Conservation (phyloP, 2,888 invertebrate genomes). For the Limnephilus marmoratus region DNA sequence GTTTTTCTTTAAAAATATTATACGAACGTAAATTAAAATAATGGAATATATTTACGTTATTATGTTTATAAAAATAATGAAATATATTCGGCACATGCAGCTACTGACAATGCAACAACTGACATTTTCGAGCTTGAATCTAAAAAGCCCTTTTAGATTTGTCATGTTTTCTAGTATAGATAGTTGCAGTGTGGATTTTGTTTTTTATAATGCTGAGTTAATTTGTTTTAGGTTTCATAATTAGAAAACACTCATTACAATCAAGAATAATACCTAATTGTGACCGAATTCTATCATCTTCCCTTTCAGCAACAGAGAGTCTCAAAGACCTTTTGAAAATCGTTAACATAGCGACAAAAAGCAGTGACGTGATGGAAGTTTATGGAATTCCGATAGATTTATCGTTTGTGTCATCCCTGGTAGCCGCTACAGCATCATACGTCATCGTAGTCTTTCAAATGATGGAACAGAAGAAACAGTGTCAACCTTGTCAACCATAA, state of each 20-base stretch:
- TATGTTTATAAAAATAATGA: too few relatives aligned
- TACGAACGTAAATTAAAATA: too few relatives aligned
- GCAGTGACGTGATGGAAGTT: not conserved
- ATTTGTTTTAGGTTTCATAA: not conserved
- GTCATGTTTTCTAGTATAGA: too few relatives aligned
- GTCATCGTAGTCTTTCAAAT: not conserved
- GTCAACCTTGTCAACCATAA: not conserved
- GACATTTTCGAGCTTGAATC: too few relatives aligned
- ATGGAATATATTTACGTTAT: too few relatives aligned
- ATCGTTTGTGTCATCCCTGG: not conserved
- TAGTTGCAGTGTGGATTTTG: not conserved
- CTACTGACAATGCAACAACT: too few relatives aligned
- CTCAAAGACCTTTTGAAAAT: not conserved
- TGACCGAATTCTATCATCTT: not conserved
- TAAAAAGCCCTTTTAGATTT: too few relatives aligned
- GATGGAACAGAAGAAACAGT: not conserved
- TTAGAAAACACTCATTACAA: not conserved
- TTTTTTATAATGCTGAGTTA: not conserved
- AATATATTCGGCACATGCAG: too few relatives aligned
- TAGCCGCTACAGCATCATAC: constrained; percentile 22
- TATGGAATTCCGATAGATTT: constrained; percentile 21
- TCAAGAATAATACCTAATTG: not conserved
- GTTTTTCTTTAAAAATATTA: too few relatives aligned
- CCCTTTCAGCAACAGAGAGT: not conserved
- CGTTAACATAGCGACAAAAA: not conserved